Evolutionary conservation across 2,113 vertebrate species (phyloP), one percentile per base, ranked within the genome.

Genomic region (Panthera uncia): DNA sequence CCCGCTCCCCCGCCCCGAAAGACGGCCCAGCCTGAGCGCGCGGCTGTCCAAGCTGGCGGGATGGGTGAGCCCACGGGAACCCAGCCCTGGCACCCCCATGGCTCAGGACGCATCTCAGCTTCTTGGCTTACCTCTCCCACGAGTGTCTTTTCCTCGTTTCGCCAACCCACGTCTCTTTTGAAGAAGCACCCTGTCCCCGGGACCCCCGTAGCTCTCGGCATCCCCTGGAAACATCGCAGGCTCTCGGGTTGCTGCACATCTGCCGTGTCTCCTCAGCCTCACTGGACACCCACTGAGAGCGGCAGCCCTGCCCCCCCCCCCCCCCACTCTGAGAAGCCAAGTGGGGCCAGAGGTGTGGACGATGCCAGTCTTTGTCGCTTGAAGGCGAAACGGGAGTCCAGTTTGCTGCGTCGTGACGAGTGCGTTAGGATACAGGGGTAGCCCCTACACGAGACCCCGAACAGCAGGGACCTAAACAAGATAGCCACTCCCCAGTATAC

Each of bases 191-290:
- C 31, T 31, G 0, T 38, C 5, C 74, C 31, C 33, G 13, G 45
- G 3, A 25, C 21, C 55, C 5, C 55, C 0, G 1, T 2, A 6
- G 66, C 55, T 50, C 65, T 86, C 65, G 19, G 2, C 0, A 14
- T n/a, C 52, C 66, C 65, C n/a, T 11, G 52, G 63, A 41, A 92
- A 41, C 21, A 1, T 4, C 15, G 3, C 25, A 3, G 65, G 3
- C 29, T n/a, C 73, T 27, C 52, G 10, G 0, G 4, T 45, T 19
- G 25, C 83, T n/a, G 8, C 29, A 14, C 29, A 29, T 7, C 41
- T 14, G 7, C 3, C 7, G 31, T 9, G 31, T 33, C 71, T 81
- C 29, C 23, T 31, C 15, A 33, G 16, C 57, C 4, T 21, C 4
- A 23, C 4, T 10, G 41, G 15, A 25, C 41, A 57, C 52, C 4